phyloP scores from a whole-genome alignment of 1,140 invertebrate genomes.

The Drosophila takahashii region DNA sequence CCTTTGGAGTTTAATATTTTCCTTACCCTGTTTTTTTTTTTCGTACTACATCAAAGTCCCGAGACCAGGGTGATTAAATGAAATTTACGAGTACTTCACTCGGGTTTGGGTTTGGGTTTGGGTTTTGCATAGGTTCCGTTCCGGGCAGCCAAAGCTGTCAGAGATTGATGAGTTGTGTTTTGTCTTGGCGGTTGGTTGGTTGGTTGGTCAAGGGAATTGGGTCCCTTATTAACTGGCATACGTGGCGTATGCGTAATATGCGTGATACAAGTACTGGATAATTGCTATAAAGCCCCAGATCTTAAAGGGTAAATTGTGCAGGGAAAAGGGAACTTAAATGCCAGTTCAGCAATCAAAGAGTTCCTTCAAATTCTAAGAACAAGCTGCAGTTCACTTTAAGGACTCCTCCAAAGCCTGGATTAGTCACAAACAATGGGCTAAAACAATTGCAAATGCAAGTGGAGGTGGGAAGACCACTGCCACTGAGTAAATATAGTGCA shows the following conservation, averaged over 20 bases:
- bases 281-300: neutral
- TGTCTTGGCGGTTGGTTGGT: constrained; percentile 40
- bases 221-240: constrained; percentile 56
- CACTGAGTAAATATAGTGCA: neutral
- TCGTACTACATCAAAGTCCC: constrained; percentile 66
- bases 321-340: neutral
- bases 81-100: constrained; percentile 69
- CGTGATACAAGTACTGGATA: neutral
- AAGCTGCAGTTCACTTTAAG: neutral
- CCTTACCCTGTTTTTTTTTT: constrained; percentile 20
- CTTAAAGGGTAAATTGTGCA: neutral
- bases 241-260: constrained; percentile 60
- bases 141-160: constrained; percentile 40
- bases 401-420: neutral
- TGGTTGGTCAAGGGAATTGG: constrained; percentile 19
- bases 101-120: neutral
- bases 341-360: too few species aligned
- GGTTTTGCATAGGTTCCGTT: constrained; percentile 62
- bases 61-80: constrained; percentile 73
- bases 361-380: too few species aligned
- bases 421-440: neutral
- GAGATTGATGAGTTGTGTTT: constrained; percentile 73
- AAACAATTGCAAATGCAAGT: neutral
- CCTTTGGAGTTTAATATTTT: constrained; percentile 64
- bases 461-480: neutral